Conservation (phyloP, 2,888 invertebrate species). For the Poecilus cupreus region DNA sequence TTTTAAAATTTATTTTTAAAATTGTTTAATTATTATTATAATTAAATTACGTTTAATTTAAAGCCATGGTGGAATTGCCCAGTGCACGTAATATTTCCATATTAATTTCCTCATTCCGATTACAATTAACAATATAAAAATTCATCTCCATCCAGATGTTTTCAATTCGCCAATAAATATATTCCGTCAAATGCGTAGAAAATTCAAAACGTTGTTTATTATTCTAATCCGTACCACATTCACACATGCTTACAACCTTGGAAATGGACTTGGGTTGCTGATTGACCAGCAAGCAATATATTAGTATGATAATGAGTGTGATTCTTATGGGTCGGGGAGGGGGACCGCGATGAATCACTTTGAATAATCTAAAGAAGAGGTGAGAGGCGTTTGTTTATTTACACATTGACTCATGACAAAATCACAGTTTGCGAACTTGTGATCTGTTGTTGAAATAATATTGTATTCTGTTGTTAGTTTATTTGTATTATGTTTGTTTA, state of each 20-base stretch:
- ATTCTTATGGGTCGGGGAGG: neutral
- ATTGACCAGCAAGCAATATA: constrained; percentile 32
- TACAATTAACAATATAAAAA: neutral
- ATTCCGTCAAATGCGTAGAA: constrained; percentile 4
- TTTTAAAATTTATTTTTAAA: too few relatives aligned
- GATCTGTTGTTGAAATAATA: neutral
- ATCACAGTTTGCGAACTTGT: neutral
- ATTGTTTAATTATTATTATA: too few relatives aligned
- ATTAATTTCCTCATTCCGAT: too few relatives aligned
- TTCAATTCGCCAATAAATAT: neutral
- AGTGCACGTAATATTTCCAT: too few relatives aligned
- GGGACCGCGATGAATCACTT: neutral
- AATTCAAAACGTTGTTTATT: constrained; percentile 33
- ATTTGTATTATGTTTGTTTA: neutral
- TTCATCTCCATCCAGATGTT: neutral
- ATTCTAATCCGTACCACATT: constrained; percentile 18
- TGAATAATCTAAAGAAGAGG: neutral
- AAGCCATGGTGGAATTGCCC: too few relatives aligned
- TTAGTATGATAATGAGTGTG: constrained; percentile 24
- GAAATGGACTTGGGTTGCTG: constrained; percentile 15
- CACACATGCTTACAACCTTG: constrained; percentile 46
- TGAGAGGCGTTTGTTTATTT: constrained; percentile 28
- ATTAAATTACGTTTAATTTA: too few relatives aligned
- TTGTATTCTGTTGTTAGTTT: neutral
- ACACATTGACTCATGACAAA: neutral